These are phyloP conservation scores for Protosalanx chinensis DNA, from an alignment of 2,797 vertebrate species.

Conservation along the genomic window DNA sequence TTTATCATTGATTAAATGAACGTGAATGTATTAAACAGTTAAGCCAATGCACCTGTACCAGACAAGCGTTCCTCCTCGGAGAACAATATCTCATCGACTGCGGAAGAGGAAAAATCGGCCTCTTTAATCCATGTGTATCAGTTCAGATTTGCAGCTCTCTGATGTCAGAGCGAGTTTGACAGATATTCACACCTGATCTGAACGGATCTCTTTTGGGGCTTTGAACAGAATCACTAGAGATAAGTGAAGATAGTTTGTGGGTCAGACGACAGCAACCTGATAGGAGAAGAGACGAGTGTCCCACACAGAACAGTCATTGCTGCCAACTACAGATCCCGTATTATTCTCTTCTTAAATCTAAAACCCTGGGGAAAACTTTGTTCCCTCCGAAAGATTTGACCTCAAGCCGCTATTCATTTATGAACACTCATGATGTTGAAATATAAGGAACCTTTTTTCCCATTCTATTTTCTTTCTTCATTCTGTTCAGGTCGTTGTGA, in stretches of 20 bases:
- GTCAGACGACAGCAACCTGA: constrained; percentile 10
- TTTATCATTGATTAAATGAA: background rate
- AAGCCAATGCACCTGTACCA: too few species aligned
- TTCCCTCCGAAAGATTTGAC: too few species aligned
- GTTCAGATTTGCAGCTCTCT: constrained; percentile 38
- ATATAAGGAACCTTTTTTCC: background rate
- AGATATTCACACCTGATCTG: constrained; percentile 52
- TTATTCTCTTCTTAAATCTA: background rate
- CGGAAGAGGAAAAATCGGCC: too few species aligned
- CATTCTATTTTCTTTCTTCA: constrained; percentile 9
- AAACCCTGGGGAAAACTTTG: background rate
- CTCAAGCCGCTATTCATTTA: background rate
- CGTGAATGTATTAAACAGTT: too few species aligned
- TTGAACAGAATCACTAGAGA: constrained; percentile 26
- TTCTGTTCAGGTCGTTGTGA: constrained; percentile 33
- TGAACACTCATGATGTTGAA: background rate
- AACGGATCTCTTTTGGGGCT: constrained; percentile 30
- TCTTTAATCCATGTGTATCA: constrained; percentile 41
- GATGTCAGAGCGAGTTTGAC: constrained; percentile 54
- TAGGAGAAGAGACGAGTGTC: background rate
- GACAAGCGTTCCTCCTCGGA: too few species aligned
- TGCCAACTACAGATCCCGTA: too few species aligned
- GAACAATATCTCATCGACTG: too few species aligned
- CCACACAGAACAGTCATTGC: constrained; percentile 3
- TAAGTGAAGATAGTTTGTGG: constrained; percentile 28